A percentile compares a stretch with the other conserved stretches of the same genome.
Evolutionary conservation across 1,140 invertebrate species (phyloP).

Genomic region (Rhopalosiphum padi): DNA sequence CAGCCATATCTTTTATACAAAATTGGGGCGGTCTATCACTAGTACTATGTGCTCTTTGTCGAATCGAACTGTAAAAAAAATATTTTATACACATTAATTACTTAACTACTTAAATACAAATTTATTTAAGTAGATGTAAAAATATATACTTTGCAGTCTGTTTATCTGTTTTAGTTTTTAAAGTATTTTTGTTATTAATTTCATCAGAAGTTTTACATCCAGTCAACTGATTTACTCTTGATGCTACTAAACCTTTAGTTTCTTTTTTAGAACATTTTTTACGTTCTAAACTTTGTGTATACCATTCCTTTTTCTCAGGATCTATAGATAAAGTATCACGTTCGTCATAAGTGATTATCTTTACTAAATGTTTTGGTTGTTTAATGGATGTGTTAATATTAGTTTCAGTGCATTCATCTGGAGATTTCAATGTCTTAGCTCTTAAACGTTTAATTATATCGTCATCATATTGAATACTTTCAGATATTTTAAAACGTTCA

Average conservation of each 20-base stretch:
- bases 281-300: constrained; percentile 54
- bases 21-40: constrained; percentile 68
- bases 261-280: constrained; percentile 23
- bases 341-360: constrained; percentile 40
- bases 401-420: constrained; percentile 63
- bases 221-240: constrained; percentile 51
- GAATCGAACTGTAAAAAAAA: constrained; percentile 57
- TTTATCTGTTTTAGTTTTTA: constrained; percentile 61
- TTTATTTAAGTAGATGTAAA: not conserved
- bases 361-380: constrained; percentile 45
- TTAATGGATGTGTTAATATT: constrained; percentile 8
- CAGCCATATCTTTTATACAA: constrained; percentile 79
- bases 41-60: constrained; percentile 60
- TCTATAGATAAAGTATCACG: not conserved
- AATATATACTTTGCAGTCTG: not conserved
- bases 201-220: constrained; percentile 8
- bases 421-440: constrained; percentile 78
- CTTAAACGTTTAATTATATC: constrained; percentile 71
- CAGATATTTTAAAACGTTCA: constrained; percentile 65
- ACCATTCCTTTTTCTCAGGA: constrained; percentile 37
- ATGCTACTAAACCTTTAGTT: constrained; percentile 31
- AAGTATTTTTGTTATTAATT: constrained; percentile 59
- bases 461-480: constrained; percentile 35
- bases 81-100: not conserved
- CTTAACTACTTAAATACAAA: not conserved